These are phyloP conservation scores for Heteropelma amictum DNA, from an alignment of 2,888 invertebrate genomes.

Conservation along the genomic window DNA sequence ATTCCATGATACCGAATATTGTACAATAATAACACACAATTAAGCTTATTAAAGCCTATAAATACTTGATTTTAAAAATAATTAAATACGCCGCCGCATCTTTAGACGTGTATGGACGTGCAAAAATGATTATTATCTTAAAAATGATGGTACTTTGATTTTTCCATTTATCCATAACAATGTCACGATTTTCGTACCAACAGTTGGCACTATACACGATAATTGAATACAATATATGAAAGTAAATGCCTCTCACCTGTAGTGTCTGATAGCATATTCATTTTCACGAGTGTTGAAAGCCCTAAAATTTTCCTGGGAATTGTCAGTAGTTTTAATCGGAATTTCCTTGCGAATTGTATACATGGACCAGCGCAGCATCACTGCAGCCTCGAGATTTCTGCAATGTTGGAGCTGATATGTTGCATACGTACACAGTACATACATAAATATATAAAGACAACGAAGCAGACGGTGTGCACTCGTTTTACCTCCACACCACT, in stretches of 20 bases:
- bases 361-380: slow-evolving; percentile 33
- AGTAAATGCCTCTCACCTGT: neutral
- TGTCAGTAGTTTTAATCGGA: slow-evolving; percentile 63
- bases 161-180: too few species aligned
- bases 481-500: neutral
- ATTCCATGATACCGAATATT: neutral
- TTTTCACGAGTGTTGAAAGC: slow-evolving; percentile 39
- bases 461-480: neutral
- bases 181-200: too few species aligned
- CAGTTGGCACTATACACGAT: too few species aligned
- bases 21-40: too few species aligned
- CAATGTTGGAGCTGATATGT: slow-evolving; percentile 13
- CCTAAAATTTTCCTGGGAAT: slow-evolving; percentile 55
- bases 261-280: slow-evolving; percentile 47
- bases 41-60: too few species aligned
- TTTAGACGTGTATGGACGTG: too few species aligned
- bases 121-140: too few species aligned
- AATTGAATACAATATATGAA: too few species aligned
- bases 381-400: slow-evolving; percentile 8
- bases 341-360: slow-evolving; percentile 65
- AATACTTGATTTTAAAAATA: too few species aligned
- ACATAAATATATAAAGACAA: neutral
- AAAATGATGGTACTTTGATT: too few species aligned
- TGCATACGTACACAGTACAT: neutral
- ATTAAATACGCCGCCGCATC: too few species aligned